These are phyloP conservation scores for Mythimna lalbum DNA, from an alignment of 2,888 invertebrate species.

Conservation along the genomic window DNA sequence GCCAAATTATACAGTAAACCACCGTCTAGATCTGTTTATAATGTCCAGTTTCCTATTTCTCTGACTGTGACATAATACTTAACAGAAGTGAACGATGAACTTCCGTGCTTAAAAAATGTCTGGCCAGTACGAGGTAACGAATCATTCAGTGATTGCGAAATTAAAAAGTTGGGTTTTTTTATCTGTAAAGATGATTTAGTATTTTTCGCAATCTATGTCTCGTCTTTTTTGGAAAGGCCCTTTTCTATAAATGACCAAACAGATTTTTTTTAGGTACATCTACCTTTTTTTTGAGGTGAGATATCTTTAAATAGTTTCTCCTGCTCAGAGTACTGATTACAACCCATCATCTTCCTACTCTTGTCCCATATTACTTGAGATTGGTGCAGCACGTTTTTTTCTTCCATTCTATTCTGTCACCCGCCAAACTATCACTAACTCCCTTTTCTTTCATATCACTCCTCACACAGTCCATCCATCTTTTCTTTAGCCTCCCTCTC, in stretches of 20 bases:
- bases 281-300: background rate
- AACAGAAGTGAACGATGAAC: slow-evolving; percentile 19
- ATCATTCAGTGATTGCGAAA: slow-evolving; percentile 31
- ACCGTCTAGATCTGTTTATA: slow-evolving; percentile 37
- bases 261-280: background rate
- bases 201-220: background rate
- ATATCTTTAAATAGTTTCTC: too few relatives aligned
- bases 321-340: too few relatives aligned
- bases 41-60: slow-evolving; percentile 17
- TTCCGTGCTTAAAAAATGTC: slow-evolving; percentile 24
- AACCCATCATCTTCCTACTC: too few relatives aligned
- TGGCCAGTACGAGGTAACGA: background rate
- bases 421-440: too few relatives aligned
- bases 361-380: too few relatives aligned
- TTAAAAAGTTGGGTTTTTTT: slow-evolving; percentile 11
- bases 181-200: background rate
- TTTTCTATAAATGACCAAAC: slow-evolving; percentile 1
- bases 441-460: too few relatives aligned
- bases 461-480: too few relatives aligned
- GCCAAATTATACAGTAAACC: slow-evolving; percentile 24
- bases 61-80: slow-evolving; percentile 21
- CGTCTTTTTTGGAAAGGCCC: background rate
- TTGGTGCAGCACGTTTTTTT: too few relatives aligned
- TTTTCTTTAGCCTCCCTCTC: too few relatives aligned
- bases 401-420: too few relatives aligned